Base-by-base conservation (phyloP, 2,113 vertebrate species). In the Oreochromis aureus region DNA sequence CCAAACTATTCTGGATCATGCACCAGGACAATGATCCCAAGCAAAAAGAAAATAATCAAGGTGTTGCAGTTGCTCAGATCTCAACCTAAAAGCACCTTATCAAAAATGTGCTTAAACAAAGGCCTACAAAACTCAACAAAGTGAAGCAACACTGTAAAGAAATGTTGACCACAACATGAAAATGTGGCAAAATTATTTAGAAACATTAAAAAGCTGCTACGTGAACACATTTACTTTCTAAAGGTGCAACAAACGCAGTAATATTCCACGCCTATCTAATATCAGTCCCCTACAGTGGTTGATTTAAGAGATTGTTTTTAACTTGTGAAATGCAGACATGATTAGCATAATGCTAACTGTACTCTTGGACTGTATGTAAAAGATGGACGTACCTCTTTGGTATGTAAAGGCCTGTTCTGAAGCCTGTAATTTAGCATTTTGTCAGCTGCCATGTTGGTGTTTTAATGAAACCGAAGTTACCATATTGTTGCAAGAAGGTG, bases 81-180 rank as follows among this genome's bases (percentile, higher is more conserved):
- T 71, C n/a, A 44, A 44, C 5, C 7, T 15, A n/a, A 71, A 71
- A 41, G n/a, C 11, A 71, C 36, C n/a, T 69, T 22, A 69, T 13
- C 36, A 41, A 36, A 71, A 41, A 12, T 71, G 7, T 71, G 63
- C 63, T 41, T 44, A 71, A 24, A 24, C 63, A 71, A 15, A 71
- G n/a, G n/a, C 39, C n/a, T 44, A 24, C 39, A 44, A 71, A 44
- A 24, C 13, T 71, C 0, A 24, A 44, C 5, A 0, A 1, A 66
- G 6, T 0, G 32, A 66, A 66, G 18, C 61, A 66, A 66, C 32
- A 39, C 61, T n/a, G 61, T n/a, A 66, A 39, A 39, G 2, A 39
- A 5, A 66, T 2, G 18, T 66, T 12, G 61, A 66, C 32, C 18
- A 66, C 61, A 66, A 36, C 36, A 63, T 12, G 1, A 0, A 44